These are phyloP conservation scores for Macrophya annulata DNA, from an alignment of 2,888 invertebrate genomes.

Conservation along the genomic window DNA sequence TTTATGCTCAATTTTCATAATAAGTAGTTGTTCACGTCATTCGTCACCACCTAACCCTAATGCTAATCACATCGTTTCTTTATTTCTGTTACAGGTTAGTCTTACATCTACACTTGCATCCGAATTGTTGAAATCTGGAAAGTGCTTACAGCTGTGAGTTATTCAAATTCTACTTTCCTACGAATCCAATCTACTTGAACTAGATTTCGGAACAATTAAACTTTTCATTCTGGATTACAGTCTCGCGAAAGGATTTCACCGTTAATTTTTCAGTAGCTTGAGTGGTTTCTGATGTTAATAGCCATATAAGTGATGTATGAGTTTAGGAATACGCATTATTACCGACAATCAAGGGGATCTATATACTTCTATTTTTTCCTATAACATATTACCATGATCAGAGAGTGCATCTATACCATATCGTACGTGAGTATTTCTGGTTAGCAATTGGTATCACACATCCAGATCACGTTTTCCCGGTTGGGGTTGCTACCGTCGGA, in stretches of 20 bases:
- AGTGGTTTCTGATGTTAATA: conserved; percentile 1
- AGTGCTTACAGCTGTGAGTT: neutral
- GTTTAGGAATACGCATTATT: neutral
- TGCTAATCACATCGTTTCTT: conserved; percentile 1
- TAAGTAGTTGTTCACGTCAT: neutral
- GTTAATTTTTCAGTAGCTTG: neutral
- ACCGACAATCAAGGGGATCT: neutral
- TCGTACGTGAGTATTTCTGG: conserved; percentile 22
- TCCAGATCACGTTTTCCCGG: conserved; percentile 48
- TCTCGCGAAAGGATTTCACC: neutral
- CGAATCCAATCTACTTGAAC: neutral
- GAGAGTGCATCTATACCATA: neutral
- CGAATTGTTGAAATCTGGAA: conserved; percentile 11
- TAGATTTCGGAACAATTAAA: neutral
- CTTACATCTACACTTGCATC: neutral
- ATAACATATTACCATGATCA: conserved; percentile 26
- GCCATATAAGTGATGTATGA: neutral
- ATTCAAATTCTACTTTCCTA: neutral
- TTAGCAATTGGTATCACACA: conserved; percentile 37
- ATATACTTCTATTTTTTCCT: neutral
- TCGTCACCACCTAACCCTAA: neutral
- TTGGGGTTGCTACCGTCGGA: conserved; percentile 36
- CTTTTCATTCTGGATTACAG: neutral
- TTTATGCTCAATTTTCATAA: neutral
- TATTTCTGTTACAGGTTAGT: conserved; percentile 49